These are phyloP conservation scores for Agrilus biguttatus DNA, from an alignment of 2,888 invertebrate species.

Conservation along the genomic window DNA sequence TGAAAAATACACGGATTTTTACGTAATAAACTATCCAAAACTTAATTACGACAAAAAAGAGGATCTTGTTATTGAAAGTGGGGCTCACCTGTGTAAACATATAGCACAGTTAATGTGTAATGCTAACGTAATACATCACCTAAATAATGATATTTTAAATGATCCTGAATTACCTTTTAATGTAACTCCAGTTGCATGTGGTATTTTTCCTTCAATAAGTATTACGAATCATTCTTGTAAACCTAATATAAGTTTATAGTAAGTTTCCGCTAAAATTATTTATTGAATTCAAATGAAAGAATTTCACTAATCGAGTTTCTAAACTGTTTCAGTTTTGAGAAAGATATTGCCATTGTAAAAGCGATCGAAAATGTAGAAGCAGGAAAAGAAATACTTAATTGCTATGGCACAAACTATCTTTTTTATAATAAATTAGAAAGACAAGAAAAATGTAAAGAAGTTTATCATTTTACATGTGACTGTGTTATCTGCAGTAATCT, in stretches of 20 bases:
- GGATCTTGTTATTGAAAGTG: slow-evolving; percentile 30
- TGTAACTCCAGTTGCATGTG: slow-evolving; percentile 46
- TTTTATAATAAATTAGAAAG: slow-evolving; percentile 46
- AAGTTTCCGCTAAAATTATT: slow-evolving; percentile 12
- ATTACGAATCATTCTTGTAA: slow-evolving; percentile 91
- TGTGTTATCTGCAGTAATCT: slow-evolving; percentile 53
- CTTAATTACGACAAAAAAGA: slow-evolving; percentile 25
- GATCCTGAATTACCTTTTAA: slow-evolving; percentile 21
- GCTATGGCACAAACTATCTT: slow-evolving; percentile 68
- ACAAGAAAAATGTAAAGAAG: slow-evolving; percentile 43
- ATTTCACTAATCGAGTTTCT: neutral
- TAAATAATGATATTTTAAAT: slow-evolving; percentile 14
- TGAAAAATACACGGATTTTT: slow-evolving; percentile 47
- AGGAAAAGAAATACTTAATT: slow-evolving; percentile 67
- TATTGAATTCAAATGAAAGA: neutral
- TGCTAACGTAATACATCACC: slow-evolving; percentile 27
- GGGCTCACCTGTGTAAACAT: slow-evolving; percentile 56
- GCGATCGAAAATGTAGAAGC: slow-evolving; percentile 45
- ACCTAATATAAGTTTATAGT: slow-evolving; percentile 65
- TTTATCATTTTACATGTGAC: slow-evolving; percentile 67
- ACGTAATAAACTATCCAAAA: slow-evolving; percentile 25
- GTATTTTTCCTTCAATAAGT: slow-evolving; percentile 73
- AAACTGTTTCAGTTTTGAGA: slow-evolving; percentile 46
- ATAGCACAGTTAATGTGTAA: slow-evolving; percentile 55
- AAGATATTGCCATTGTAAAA: slow-evolving; percentile 53